Conservation (phyloP, 2,888 invertebrate species). For the Melinaea marsaeus region DNA sequence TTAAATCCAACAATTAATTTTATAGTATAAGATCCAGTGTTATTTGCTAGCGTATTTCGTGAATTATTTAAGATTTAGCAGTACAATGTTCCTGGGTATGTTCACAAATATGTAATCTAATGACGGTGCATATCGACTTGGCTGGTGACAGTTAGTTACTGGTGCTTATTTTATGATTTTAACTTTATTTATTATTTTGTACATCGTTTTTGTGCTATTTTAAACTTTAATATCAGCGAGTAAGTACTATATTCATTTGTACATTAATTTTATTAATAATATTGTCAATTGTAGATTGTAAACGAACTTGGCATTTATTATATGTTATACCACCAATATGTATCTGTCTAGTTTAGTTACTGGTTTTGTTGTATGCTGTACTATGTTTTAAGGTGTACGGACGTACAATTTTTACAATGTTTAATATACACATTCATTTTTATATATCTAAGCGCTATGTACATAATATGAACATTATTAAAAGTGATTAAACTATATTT, state of each 20-base stretch:
- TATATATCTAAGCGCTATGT: slow-evolving; percentile 70
- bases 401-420: slow-evolving; percentile 60
- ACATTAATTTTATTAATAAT: not conserved
- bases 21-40: slow-evolving; percentile 4
- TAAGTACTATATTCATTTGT: slow-evolving; percentile 1
- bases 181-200: slow-evolving; percentile 28
- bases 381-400: slow-evolving; percentile 21
- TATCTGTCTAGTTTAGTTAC: not conserved
- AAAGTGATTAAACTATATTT: slow-evolving; percentile 77
- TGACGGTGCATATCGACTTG: slow-evolving; percentile 26
- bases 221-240: slow-evolving; percentile 1
- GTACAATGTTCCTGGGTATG: too few relatives aligned
- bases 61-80: too few relatives aligned
- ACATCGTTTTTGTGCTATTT: slow-evolving; percentile 16
- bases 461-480: slow-evolving; percentile 66
- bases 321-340: not conserved
- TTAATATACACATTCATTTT: slow-evolving; percentile 71
- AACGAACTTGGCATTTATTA: slow-evolving; percentile 1
- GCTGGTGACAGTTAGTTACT: slow-evolving; percentile 21
- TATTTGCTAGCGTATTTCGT: not conserved
- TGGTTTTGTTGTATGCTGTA: not conserved
- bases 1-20: not conserved
- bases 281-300: slow-evolving; percentile 5
- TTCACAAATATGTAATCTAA: slow-evolving; percentile 7
- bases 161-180: slow-evolving; percentile 30